Evolutionary conservation across 2,888 invertebrate species (phyloP).

Genomic region (Cordilura impudica): DNA sequence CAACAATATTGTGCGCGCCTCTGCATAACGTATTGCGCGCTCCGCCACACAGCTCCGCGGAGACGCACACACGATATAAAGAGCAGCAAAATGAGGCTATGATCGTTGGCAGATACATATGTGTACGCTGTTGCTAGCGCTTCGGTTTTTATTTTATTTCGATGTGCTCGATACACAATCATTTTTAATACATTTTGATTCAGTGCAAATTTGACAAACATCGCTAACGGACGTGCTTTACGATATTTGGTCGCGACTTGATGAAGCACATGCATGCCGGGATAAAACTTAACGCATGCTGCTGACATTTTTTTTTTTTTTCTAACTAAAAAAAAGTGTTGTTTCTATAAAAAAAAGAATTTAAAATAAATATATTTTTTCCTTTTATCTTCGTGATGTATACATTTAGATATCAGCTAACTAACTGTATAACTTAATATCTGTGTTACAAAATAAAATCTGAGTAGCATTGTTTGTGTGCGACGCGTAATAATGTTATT

Average conservation of each 20-base stretch:
- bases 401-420: not conserved
- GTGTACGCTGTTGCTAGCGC: not conserved
- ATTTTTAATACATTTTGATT: conserved; percentile 62
- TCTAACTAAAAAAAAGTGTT: not conserved
- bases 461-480: conserved; percentile 30
- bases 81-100: not conserved
- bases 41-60: conserved; percentile 22
- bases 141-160: conserved; percentile 44
- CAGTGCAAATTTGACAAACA: conserved; percentile 73
- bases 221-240: conserved; percentile 70
- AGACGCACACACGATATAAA: not conserved
- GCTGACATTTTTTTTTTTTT: conserved; percentile 8
- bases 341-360: conserved; percentile 20
- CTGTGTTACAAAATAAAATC: not conserved
- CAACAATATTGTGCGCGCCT: conserved; percentile 49
- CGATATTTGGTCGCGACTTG: conserved; percentile 36
- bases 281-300: conserved; percentile 26
- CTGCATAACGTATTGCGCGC: conserved; percentile 36
- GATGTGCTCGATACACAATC: conserved; percentile 58
- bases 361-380: too few relatives aligned
- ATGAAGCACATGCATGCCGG: conserved; percentile 49
- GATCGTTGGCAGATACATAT: not conserved
- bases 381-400: not conserved
- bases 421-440: not conserved
- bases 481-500: conserved; percentile 61